Evolutionary conservation across 2,797 vertebrate species (phyloP), one percentile per base, ranked within the genome.

Genomic region (Acipenser ruthenus): DNA sequence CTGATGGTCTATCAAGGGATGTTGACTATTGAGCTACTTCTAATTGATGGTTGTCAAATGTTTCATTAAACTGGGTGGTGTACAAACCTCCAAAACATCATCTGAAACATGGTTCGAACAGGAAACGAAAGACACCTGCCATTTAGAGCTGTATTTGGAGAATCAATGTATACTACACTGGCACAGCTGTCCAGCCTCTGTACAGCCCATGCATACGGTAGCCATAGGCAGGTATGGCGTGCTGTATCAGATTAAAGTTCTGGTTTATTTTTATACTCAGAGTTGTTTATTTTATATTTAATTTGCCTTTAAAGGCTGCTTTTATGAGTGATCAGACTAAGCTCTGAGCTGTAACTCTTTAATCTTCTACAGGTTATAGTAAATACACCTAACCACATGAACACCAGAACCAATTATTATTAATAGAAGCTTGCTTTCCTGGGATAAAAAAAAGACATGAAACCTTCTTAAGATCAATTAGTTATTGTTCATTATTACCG

Each of bases 401-500:
- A 18, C 69, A 67, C 55, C 63, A 59, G 64, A 23, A 72, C 64
- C 66, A 51, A 47, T 66, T 55, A 66, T 61, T 49, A 70, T 72
- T 72, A 67, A 69, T 51, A 53, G 18, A 23, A 49, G 49, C 68
- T 63, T 48, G 67, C 67, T 68, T 55, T 60, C 56, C 11, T 67
- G 49, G 73, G 78, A 81, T 78, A 74, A 83, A 79, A 37, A 37
- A 37, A 2, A 70, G 78, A 73, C 79, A 83, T 81, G 79, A 88
- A 89, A 85, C 84, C 79, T 81, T 85, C 85, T 89, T 83, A 82
- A 73, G 67, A 68, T 84, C 86, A 92, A 91, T 88, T 87, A 88
- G 83, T 88, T 79, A 84, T 89, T 82, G 75, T 76, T 85, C 78
- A 81, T 91, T 83, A 88, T 82, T 82, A 82, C 75, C 63, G 10